phyloP scores from a whole-genome alignment of 2,113 vertebrate species.

The Shinisaurus crocodilurus region DNA sequence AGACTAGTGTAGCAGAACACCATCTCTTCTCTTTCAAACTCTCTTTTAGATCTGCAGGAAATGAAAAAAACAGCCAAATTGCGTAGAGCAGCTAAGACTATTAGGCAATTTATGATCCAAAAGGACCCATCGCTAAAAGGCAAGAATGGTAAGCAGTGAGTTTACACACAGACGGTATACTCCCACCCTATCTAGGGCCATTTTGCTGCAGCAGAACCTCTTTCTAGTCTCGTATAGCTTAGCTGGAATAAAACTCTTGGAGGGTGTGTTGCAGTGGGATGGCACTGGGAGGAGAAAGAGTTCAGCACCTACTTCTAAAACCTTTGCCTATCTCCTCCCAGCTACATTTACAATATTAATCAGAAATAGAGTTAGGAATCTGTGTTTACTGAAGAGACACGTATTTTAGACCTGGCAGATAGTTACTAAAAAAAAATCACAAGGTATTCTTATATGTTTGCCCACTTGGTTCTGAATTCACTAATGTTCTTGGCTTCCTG shows the following conservation, averaged over 20 bases:
- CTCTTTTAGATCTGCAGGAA: background rate
- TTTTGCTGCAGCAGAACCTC: background rate
- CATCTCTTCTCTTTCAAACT: background rate
- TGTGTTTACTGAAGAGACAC: no score
- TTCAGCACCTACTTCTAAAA: no score
- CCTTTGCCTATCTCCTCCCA: no score
- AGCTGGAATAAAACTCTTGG: background rate
- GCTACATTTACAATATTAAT: no score
- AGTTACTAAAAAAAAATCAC: no score
- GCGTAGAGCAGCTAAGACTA: background rate
- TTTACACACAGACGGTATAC: background rate
- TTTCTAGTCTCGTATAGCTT: background rate
- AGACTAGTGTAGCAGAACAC: background rate
- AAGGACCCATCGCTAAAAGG: background rate
- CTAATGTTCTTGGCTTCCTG: no score
- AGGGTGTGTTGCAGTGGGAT: background rate
- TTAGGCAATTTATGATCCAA: background rate
- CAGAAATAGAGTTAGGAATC: no score
- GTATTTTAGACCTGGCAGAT: no score
- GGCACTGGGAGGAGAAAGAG: background rate
- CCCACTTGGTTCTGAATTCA: no score
- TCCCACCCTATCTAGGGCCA: background rate
- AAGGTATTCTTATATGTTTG: no score
- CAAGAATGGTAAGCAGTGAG: background rate
- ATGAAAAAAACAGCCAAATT: background rate